These are phyloP conservation scores for Frankliniella intonsa DNA, from an alignment of 2,888 invertebrate species.

Conservation along the genomic window DNA sequence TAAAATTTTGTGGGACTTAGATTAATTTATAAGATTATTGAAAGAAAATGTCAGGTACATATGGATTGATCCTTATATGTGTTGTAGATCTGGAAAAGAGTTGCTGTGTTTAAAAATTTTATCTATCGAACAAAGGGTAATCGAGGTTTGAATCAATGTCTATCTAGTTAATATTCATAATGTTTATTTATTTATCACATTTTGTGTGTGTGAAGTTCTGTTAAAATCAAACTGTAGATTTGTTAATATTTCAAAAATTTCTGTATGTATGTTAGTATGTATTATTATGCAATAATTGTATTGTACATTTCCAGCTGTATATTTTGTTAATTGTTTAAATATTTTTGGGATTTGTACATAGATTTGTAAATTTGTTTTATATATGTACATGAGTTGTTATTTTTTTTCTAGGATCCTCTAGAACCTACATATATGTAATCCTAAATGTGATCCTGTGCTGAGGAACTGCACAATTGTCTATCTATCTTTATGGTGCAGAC, in stretches of 20 bases:
- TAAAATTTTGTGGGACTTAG: background rate
- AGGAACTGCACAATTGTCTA: background rate
- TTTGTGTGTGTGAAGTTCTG: background rate
- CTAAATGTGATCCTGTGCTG: background rate
- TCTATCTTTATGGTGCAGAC: background rate
- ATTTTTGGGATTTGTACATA: slow-evolving; percentile 1
- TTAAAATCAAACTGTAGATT: slow-evolving; percentile 5
- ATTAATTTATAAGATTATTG: background rate
- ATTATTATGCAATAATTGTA: background rate
- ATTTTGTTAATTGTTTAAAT: background rate
- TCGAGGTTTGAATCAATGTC: background rate
- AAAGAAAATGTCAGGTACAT: background rate
- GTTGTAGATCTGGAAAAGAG: background rate
- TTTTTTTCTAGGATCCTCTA: background rate
- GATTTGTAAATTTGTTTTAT: background rate
- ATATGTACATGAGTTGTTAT: background rate
- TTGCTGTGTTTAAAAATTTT: background rate
- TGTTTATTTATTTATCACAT: slow-evolving; percentile 20
- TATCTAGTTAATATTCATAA: slow-evolving; percentile 4
- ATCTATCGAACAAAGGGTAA: background rate
- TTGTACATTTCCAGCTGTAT: slow-evolving; percentile 22
- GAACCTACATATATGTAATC: background rate
- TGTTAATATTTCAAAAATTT: slow-evolving; percentile 12
- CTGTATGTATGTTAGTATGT: background rate
- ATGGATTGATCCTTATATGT: background rate